Conservation (phyloP, 1,140 invertebrate genomes). For the Medauroidea extradentata region DNA sequence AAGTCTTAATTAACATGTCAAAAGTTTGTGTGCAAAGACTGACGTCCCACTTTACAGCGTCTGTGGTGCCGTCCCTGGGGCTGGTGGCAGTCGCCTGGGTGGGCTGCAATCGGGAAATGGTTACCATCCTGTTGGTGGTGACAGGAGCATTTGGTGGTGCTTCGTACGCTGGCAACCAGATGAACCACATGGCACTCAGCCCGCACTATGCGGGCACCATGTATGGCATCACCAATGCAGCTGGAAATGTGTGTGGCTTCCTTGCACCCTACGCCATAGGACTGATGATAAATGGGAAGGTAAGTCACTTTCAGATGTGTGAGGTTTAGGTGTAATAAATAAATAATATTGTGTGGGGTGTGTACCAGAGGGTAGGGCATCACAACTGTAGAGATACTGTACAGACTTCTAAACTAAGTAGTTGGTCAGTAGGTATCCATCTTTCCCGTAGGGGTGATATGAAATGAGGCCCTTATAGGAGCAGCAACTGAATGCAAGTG, state of each 20-base stretch:
- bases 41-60: constrained; percentile 43
- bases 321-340: no score
- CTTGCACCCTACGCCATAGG: constrained; percentile 78
- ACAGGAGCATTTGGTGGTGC: constrained; percentile 69
- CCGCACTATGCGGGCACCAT: constrained; percentile 80
- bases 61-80: constrained; percentile 66
- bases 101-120: constrained; percentile 64
- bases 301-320: no score
- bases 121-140: constrained; percentile 64
- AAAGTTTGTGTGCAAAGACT: neutral
- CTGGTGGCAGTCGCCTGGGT: constrained; percentile 71
- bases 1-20: neutral
- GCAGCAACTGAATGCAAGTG: no score
- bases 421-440: no score
- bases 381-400: no score
- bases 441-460: no score
- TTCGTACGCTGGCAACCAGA: constrained; percentile 72
- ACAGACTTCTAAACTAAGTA: no score
- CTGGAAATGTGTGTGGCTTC: constrained; percentile 82
- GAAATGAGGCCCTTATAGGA: no score
- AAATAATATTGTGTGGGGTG: no score
- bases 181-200: constrained; percentile 85
- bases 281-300: constrained; percentile 33
- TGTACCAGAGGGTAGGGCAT: no score
- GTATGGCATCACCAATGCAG: constrained; percentile 85